Base-by-base conservation (phyloP, 2,797 vertebrate genomes). In the Microchirus variegatus region DNA sequence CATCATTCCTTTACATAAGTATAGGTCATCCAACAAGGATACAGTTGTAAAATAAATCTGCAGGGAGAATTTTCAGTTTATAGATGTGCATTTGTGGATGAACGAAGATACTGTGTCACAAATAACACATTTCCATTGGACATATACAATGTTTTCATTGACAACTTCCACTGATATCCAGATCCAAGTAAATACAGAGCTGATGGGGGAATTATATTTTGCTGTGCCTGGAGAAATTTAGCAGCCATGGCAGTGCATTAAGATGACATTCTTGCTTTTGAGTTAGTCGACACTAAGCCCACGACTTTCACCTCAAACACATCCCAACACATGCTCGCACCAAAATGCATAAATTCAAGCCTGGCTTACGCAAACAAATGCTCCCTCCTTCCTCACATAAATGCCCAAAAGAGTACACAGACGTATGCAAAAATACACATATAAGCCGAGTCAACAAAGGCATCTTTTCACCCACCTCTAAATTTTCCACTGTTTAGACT, bases 401-500 rank as follows among this genome's bases (percentile, higher is more conserved):
- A 82, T 13, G 36, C 16, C 31, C 52, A 47, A 55, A 47, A 52
- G 64, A 63, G 66, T 53, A 22, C 22, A 63, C 69, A 84, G 77
- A 77, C 62, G 13, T 59, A 63, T 68, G 64, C 44, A 77, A 77
- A 84, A 78, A 84, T 76, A 85, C 66, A 81, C 76, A 85, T 18
- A 63, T 52, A 49, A 4, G 9, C 40, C 52, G 52, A 76, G 79
- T 81, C 77, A 83, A 86, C 79, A 82, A 62, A 69, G 63, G 60
- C 72, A 70, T 78, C 67, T 73, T 68, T 73, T 64, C 50, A 56
- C 42, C 46, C 9, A 57, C 68, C 59, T 42, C 60, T 68, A 56
- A 76, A 63, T 67, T 70, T 57, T 69, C 62, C 43, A 22, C 61
- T 89, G 80, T 89, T 90, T 88, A 85, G 67, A 81, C 79, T 80